Evolutionary conservation across 2,797 vertebrate genomes (phyloP).

Genomic region (Ispidina lecontei): DNA sequence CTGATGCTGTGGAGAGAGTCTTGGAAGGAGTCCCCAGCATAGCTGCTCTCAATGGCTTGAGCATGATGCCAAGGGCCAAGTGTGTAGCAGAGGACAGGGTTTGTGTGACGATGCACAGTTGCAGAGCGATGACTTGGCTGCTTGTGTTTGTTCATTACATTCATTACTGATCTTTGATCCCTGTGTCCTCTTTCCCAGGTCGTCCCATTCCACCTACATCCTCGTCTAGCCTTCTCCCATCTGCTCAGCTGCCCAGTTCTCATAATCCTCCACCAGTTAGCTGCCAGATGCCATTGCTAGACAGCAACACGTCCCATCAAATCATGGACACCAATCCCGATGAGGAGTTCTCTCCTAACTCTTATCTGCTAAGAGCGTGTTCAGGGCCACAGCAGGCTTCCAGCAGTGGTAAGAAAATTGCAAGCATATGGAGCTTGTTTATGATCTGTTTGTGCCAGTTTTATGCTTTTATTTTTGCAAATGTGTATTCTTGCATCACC

Average conservation of each 20-base stretch:
- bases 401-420: conserved; percentile 90
- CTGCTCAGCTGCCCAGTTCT: conserved; percentile 91
- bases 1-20: neutral
- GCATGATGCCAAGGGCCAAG: neutral
- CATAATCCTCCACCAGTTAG: conserved; percentile 92
- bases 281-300: conserved; percentile 98
- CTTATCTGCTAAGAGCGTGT: conserved; percentile 93
- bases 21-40: neutral
- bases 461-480: neutral
- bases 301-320: conserved; percentile 97
- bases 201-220: conserved; percentile 97
- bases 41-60: neutral
- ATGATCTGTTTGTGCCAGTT: conserved; percentile 46
- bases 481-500: conserved; percentile 20
- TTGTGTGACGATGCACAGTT: neutral
- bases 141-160: conserved; percentile 65
- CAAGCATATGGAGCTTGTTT: conserved; percentile 61
- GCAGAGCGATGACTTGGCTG: conserved; percentile 22
- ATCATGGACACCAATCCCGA: conserved; percentile 98
- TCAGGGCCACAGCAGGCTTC: conserved; percentile 86
- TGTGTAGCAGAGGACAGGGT: neutral
- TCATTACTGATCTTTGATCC: conserved; percentile 84
- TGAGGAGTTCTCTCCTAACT: conserved; percentile 89
- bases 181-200: conserved; percentile 90
- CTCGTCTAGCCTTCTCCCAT: conserved; percentile 93